Evolutionary conservation across 1,140 invertebrate species (phyloP), one percentile per base, ranked within the genome.

Genomic region (Drosophila mauritiana): DNA sequence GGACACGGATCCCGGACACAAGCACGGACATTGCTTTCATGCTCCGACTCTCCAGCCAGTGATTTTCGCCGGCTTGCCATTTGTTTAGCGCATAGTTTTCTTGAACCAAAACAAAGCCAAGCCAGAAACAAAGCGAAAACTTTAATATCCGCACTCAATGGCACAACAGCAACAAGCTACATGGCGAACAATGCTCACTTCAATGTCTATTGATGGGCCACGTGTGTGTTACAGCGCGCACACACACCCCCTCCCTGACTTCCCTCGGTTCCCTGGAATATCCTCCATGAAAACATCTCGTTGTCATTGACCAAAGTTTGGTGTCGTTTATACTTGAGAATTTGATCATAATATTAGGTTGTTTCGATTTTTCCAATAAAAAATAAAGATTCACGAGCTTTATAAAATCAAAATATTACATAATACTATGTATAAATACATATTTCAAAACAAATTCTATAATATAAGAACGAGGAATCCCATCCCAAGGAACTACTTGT

Each of bases 131-230:
- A 62, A 74, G 49, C 64, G 48, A 68, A 63, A 73, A 62, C 75
- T 73, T 69, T 74, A 81, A 82, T 78, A 81, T 80, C 65, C 54
- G 62, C 75, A 82, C 78, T 88, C 78, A 82, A 62, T 79, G 58
- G 78, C 49, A 52, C 43, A 57, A 53, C 64, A 84, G 74, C 59
- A 78, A 62, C 53, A 73, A 62, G 70, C 76, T 74, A 78, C 56
- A 63, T 61, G 57, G 61, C 45, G 42, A 62, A 59, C 57, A 52
- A 64, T 58, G 61, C 53, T 42, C 81, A 65, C 77, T 77, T 76
- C 73, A 73, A 85, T 84, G 81, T 73, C 83, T 84, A 84, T 84
- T 84, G 81, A 84, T 79, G 73, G 77, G 48, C 61, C 43, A 57
- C 58, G 62, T 72, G 64, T 77, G 57, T 76, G 69, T 59, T 36